phyloP scores from a whole-genome alignment of 1,140 invertebrate genomes.

The Harpegnathos saltator region DNA sequence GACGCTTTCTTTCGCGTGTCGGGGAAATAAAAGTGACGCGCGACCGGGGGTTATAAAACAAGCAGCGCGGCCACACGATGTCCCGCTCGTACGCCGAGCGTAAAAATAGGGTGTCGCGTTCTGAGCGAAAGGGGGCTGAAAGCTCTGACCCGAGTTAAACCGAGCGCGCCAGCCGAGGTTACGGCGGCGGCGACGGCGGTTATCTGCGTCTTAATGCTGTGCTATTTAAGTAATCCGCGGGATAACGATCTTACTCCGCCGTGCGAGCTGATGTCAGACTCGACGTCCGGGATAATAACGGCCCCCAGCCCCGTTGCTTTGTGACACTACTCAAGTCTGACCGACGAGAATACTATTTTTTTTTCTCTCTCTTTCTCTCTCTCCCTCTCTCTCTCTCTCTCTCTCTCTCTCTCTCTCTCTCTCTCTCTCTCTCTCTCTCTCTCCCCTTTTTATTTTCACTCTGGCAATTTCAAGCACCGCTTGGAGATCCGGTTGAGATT shows the following conservation, averaged over 20 bases:
- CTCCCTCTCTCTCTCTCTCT: no score
- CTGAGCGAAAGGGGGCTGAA: conserved; percentile 45
- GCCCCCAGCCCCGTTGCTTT: not conserved
- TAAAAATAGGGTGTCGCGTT: conserved; percentile 57
- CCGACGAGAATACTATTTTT: no score
- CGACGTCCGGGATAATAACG: conserved; percentile 6
- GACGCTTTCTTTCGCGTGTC: conserved; percentile 33
- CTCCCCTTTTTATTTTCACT: no score
- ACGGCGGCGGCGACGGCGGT: conserved; percentile 40
- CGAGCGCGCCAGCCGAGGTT: conserved; percentile 27
- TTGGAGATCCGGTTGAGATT: no score
- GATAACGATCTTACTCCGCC: conserved; percentile 48
- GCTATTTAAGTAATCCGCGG: conserved; percentile 55
- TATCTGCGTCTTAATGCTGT: conserved; percentile 56
- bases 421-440: no score
- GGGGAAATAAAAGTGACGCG: conserved; percentile 52
- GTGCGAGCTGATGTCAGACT: conserved; percentile 28
- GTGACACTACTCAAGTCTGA: not conserved
- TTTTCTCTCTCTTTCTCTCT: no score
- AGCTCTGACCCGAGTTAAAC: conserved; percentile 57
- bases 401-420: no score
- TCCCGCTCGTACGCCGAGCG: not conserved
- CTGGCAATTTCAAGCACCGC: no score
- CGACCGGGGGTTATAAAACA: conserved; percentile 17
- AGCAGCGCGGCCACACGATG: not conserved